Conservation (phyloP, 2,888 invertebrate genomes). For the Caenorhabditis sp. region DNA sequence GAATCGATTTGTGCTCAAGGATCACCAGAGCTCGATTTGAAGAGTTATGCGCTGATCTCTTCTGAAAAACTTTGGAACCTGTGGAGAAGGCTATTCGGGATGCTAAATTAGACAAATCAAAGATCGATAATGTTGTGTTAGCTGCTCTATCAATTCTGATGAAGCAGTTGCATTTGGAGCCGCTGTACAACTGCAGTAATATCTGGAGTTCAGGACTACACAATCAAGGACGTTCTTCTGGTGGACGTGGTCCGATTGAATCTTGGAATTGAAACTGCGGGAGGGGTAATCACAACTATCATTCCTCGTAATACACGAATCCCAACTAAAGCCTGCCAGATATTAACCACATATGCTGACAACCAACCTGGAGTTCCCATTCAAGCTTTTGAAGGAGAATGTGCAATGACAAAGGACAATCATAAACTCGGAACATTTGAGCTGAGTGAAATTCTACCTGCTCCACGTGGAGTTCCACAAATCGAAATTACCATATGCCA, state of each 20-base stretch:
- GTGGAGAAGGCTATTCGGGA: constrained; percentile 96
- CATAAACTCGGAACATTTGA: constrained; percentile 83
- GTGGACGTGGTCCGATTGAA: constrained; percentile 95
- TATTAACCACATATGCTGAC: constrained; percentile 93
- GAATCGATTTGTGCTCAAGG: constrained; percentile 95
- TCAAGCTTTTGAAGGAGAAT: constrained; percentile 88
- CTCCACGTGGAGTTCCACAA: constrained; percentile 83
- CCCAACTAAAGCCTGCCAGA: constrained; percentile 83
- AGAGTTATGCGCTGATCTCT: constrained; percentile 95
- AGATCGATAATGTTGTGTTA: constrained; percentile 86
- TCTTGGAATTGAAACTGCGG: constrained; percentile 93
- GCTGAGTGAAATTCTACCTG: constrained; percentile 84
- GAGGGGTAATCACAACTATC: constrained; percentile 94
- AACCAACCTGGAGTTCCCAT: constrained; percentile 94
- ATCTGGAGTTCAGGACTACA: constrained; percentile 61
- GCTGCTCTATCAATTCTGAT: constrained; percentile 95
- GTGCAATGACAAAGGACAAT: constrained; percentile 85
- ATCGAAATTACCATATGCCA: constrained; percentile 86
- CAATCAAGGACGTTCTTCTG: constrained; percentile 85
- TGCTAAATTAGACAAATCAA: constrained; percentile 94
- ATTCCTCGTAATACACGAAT: constrained; percentile 87
- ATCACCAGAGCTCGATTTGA: constrained; percentile 98
- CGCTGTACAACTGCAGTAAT: constrained; percentile 71
- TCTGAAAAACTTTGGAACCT: constrained; percentile 96
- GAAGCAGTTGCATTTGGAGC: constrained; percentile 97